Evolutionary conservation across 2,113 vertebrate species (phyloP).

Genomic region (Hassar affinis): DNA sequence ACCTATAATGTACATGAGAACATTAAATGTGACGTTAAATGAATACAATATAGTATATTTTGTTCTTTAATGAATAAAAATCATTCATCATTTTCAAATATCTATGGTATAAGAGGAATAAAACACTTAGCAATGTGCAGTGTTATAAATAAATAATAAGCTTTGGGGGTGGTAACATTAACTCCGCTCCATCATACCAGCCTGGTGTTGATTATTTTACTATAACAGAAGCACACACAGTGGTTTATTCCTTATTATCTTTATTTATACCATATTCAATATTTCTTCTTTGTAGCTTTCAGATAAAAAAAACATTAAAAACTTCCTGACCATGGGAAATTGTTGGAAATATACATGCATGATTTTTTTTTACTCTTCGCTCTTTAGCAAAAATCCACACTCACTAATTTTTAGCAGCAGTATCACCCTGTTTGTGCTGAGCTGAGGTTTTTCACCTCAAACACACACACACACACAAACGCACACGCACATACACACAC

Average conservation of each 20-base stretch:
- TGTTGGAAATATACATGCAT: constrained; percentile 60
- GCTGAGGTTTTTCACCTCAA: constrained; percentile 90
- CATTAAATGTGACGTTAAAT: neutral
- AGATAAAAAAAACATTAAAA: constrained; percentile 42
- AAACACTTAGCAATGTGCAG: neutral
- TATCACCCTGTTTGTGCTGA: constrained; percentile 90
- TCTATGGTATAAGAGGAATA: neutral
- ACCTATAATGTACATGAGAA: neutral
- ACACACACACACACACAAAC: constrained; percentile 74
- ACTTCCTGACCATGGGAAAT: constrained; percentile 69
- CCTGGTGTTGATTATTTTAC: neutral
- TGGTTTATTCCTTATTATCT: neutral
- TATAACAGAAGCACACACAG: neutral
- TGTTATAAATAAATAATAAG: neutral
- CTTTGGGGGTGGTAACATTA: neutral
- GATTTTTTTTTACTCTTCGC: constrained; percentile 71
- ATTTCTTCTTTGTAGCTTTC: neutral
- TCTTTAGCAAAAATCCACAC: constrained; percentile 70
- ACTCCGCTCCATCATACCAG: neutral
- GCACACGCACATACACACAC: constrained; percentile 81
- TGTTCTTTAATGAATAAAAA: neutral
- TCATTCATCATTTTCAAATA: neutral
- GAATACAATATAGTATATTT: neutral
- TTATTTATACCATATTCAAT: too few relatives aligned
- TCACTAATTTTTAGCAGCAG: constrained; percentile 76